Conservation (phyloP, 2,888 invertebrate species). For the Xylocampa areola region DNA sequence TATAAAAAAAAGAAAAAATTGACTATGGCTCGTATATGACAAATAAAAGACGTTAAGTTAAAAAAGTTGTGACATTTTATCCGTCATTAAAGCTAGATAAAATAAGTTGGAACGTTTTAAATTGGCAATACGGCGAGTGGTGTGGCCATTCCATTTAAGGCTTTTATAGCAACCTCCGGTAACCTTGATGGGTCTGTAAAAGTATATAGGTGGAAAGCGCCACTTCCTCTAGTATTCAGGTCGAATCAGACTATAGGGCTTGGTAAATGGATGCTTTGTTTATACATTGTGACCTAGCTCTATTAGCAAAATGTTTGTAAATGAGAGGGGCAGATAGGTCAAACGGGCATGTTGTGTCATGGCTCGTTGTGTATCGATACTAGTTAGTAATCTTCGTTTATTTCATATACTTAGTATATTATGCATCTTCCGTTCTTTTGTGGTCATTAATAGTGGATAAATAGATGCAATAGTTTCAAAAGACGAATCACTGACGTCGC, state of each 20-base stretch:
- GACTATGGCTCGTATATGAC: constrained; percentile 20
- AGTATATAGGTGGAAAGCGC: constrained; percentile 32
- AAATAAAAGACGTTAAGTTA: constrained; percentile 52
- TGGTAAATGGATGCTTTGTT: constrained; percentile 45
- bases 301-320: constrained; percentile 33
- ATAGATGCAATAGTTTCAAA: too few relatives aligned
- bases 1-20: too few relatives aligned
- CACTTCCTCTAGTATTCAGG: constrained; percentile 43
- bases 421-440: too few relatives aligned
- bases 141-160: constrained; percentile 62
- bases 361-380: too few relatives aligned
- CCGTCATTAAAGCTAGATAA: constrained; percentile 67
- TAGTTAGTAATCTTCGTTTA: too few relatives aligned
- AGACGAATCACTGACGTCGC: too few relatives aligned
- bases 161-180: constrained; percentile 58
- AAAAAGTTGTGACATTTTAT: constrained; percentile 63
- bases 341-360: too few relatives aligned
- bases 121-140: constrained; percentile 72
- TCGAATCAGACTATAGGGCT: constrained; percentile 23
- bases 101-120: constrained; percentile 66
- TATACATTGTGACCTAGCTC: constrained; percentile 24
- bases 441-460: too few relatives aligned
- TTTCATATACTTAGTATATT: too few relatives aligned
- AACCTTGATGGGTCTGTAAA: constrained; percentile 52
- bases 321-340: constrained; percentile 37